Evolutionary conservation across 2,797 vertebrate species (phyloP).

Genomic region (Ceyx erithaca): DNA sequence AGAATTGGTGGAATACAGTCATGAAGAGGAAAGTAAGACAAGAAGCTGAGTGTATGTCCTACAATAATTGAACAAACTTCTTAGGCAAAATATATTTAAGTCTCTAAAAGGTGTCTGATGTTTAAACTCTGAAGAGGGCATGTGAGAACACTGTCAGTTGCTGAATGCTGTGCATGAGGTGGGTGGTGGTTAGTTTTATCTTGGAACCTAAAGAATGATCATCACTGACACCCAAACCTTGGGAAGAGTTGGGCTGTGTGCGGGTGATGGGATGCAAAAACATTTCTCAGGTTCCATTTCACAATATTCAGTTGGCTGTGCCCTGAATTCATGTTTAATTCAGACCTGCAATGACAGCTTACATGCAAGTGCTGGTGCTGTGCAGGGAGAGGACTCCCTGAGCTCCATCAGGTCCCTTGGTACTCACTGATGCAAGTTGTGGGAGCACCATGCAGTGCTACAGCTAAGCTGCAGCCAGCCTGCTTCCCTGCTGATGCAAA

Average conservation of each 20-base stretch:
- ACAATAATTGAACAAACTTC: background rate
- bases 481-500: background rate
- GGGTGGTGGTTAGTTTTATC: background rate
- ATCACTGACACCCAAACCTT: background rate
- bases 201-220: background rate
- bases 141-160: background rate
- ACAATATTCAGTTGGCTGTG: fast-evolving
- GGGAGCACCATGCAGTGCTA: background rate
- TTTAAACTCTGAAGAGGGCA: conserved; percentile 1
- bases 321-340: background rate
- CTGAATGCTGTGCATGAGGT: background rate
- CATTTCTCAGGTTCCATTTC: background rate
- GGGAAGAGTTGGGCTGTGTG: background rate
- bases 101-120: background rate
- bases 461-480: background rate
- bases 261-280: background rate
- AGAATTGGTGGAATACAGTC: background rate
- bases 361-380: background rate
- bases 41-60: background rate
- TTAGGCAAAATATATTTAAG: background rate
- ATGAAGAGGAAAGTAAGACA: background rate
- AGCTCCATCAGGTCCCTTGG: background rate
- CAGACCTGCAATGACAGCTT: background rate
- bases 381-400: background rate
- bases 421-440: background rate